Conservation (phyloP, 2,797 vertebrate species). For the Micrastur ruficollis region DNA sequence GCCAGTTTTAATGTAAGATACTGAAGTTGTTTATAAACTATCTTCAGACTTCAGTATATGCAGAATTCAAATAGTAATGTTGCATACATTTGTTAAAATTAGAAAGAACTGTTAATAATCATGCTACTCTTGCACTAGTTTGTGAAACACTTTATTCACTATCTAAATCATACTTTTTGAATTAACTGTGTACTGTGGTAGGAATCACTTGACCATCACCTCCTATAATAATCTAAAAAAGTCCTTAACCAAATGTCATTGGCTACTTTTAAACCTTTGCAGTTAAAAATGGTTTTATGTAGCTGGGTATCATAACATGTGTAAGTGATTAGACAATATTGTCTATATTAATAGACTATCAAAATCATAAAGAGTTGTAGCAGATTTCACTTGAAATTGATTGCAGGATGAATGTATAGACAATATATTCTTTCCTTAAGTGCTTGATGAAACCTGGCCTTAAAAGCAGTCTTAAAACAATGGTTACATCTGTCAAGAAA, state of each 20-base stretch:
- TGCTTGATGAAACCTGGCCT: slow-evolving; percentile 34
- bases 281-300: not conserved
- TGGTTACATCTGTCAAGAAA: slow-evolving; percentile 24
- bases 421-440: slow-evolving; percentile 35
- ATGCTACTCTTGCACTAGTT: not conserved
- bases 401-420: slow-evolving; percentile 3
- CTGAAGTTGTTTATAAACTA: slow-evolving; percentile 8
- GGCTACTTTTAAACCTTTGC: not conserved
- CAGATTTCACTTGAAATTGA: not conserved
- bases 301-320: not conserved
- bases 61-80: not conserved
- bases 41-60: slow-evolving; percentile 2
- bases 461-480: slow-evolving; percentile 38
- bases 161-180: not conserved
- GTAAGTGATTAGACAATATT: not conserved
- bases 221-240: not conserved
- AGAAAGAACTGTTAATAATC: not conserved
- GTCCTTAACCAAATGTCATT: not conserved
- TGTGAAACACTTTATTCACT: not conserved
- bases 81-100: not conserved
- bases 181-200: not conserved
- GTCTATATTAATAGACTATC: not conserved
- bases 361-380: not conserved
- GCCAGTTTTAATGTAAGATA: slow-evolving; percentile 36
- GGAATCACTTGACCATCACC: not conserved